Conservation (phyloP, 2,797 vertebrate genomes). For the Zenarchopterus dispar region DNA sequence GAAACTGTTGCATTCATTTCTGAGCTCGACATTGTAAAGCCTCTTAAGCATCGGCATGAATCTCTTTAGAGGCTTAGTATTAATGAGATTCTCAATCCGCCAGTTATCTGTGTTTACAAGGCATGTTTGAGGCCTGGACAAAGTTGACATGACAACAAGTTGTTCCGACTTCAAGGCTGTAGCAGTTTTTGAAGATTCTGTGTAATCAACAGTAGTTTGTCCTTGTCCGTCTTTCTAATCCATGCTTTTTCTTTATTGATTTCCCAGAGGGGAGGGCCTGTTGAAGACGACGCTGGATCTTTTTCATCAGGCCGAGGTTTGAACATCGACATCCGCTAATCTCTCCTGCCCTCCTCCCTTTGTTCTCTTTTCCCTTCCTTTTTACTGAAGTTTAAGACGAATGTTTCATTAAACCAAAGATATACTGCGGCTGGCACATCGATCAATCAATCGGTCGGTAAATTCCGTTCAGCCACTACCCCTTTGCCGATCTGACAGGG, state of each 20-base stretch:
- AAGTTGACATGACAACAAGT: background rate
- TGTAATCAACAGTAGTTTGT: slow-evolving; percentile 27
- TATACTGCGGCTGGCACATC: slow-evolving; percentile 34
- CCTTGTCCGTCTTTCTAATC: slow-evolving; percentile 32
- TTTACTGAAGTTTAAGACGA: slow-evolving; percentile 51
- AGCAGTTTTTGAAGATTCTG: slow-evolving; percentile 25
- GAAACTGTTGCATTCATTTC: slow-evolving; percentile 24
- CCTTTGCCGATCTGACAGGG: slow-evolving; percentile 21
- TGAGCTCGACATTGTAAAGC: slow-evolving; percentile 31
- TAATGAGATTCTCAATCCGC: slow-evolving; percentile 33
- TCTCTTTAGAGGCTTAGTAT: slow-evolving; percentile 43
- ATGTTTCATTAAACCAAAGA: slow-evolving; percentile 27
- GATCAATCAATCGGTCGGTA: slow-evolving; percentile 64
- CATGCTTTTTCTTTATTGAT: slow-evolving; percentile 46
- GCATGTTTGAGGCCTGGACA: slow-evolving; percentile 17
- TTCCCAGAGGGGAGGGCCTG: slow-evolving; percentile 92
- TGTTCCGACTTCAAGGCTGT: background rate
- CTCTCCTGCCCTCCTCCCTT: slow-evolving; percentile 2
- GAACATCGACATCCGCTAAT: slow-evolving; percentile 28
- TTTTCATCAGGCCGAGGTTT: slow-evolving; percentile 95
- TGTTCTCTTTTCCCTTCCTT: slow-evolving; percentile 6
- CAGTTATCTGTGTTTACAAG: slow-evolving; percentile 36
- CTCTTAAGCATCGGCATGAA: slow-evolving; percentile 33
- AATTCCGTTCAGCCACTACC: slow-evolving; percentile 26
- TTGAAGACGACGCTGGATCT: slow-evolving; percentile 97